These are phyloP conservation scores for Enteromius fasciolatus DNA, from an alignment of 2,797 vertebrate genomes.

Conservation along the genomic window DNA sequence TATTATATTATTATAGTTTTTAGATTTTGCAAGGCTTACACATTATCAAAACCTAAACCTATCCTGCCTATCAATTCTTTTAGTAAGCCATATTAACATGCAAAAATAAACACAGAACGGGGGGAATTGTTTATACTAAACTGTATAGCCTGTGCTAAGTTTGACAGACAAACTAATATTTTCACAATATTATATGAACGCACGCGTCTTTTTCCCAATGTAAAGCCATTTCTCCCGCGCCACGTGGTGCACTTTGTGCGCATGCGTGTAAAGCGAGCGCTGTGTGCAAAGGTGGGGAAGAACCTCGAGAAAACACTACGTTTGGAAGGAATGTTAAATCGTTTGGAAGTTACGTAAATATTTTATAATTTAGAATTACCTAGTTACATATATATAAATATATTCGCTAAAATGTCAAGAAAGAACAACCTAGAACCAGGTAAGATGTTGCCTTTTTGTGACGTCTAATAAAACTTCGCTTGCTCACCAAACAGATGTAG, in stretches of 20 bases:
- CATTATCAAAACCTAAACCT: neutral
- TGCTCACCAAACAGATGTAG: neutral
- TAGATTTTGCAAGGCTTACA: neutral
- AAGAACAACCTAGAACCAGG: neutral
- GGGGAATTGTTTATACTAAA: neutral
- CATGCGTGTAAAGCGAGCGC: slow-evolving; percentile 2
- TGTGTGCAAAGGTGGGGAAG: neutral
- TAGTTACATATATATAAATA: slow-evolving; percentile 1
- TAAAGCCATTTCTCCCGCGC: neutral
- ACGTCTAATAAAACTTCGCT: slow-evolving; percentile 21
- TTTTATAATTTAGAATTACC: neutral
- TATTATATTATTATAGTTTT: neutral
- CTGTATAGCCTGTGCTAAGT: neutral
- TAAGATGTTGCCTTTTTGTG: slow-evolving; percentile 22
- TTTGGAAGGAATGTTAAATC: slow-evolving; percentile 11
- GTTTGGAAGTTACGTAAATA: slow-evolving; percentile 10
- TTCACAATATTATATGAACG: neutral
- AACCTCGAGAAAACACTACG: neutral
- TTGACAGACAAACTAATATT: neutral
- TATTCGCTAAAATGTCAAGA: slow-evolving; percentile 42
- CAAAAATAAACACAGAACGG: neutral
- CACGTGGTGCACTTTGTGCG: slow-evolving; percentile 13
- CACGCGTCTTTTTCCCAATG: no score
- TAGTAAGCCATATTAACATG: neutral
- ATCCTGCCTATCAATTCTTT: neutral